These are phyloP conservation scores for Marasmarcha lunaedactyla DNA, from an alignment of 2,888 invertebrate species.

Conservation along the genomic window DNA sequence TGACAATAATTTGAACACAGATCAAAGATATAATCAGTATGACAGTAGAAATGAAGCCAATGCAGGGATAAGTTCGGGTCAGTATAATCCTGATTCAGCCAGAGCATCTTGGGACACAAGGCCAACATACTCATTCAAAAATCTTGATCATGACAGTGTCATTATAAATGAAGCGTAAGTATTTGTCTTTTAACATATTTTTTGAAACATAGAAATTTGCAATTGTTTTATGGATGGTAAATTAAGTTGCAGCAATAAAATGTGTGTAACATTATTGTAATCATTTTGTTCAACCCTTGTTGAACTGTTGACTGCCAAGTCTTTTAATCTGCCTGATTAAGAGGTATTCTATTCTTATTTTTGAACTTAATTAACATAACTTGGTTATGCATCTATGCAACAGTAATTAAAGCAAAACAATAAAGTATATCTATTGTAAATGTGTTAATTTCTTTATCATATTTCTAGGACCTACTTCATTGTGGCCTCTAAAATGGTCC, in stretches of 20 bases:
- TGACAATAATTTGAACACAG: background rate
- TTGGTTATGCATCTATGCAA: no score
- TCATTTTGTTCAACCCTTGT: no score
- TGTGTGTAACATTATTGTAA: no score
- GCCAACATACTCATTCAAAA: conserved; percentile 32
- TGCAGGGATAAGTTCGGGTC: conserved; percentile 2
- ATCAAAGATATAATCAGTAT: conserved; percentile 8
- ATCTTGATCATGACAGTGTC: conserved; percentile 53
- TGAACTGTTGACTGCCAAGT: no score
- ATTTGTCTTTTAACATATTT: conserved; percentile 3
- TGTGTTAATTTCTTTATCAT: background rate
- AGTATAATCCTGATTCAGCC: conserved; percentile 25
- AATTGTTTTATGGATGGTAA: no score
- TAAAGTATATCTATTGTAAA: no score
- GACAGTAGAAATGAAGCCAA: conserved; percentile 13
- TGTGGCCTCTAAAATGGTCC: conserved; percentile 89
- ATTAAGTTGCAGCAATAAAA: no score
- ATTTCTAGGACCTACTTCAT: conserved; percentile 88
- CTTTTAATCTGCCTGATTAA: no score
- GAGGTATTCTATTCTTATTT: background rate
- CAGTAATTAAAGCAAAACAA: no score
- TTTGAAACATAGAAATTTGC: no score
- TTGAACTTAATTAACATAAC: background rate
- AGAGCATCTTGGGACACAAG: conserved; percentile 40
- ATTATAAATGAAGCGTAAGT: conserved; percentile 71